Evolutionary conservation across 1,140 invertebrate genomes (phyloP).

Genomic region (Sitodiplosis mosellana): DNA sequence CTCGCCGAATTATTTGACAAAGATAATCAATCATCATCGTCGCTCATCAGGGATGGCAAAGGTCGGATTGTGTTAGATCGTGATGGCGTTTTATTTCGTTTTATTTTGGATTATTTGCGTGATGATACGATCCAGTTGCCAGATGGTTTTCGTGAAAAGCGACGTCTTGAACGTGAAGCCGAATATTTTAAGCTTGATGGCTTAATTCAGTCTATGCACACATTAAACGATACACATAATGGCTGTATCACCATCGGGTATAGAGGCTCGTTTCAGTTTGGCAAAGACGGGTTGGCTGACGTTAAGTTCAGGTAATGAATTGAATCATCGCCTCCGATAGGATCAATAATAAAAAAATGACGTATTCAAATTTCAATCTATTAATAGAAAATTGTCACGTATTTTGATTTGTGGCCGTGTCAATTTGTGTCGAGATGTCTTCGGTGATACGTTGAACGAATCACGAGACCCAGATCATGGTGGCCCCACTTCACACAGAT

Average conservation of each 20-base stretch:
- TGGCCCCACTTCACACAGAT: constrained; percentile 70
- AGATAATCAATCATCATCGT: constrained; percentile 31
- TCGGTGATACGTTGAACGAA: constrained; percentile 94
- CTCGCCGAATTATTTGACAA: constrained; percentile 54
- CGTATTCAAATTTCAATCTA: no score
- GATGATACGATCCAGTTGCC: constrained; percentile 79
- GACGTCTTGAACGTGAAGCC: constrained; percentile 79
- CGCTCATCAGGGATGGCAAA: constrained; percentile 58
- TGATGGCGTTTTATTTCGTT: constrained; percentile 95
- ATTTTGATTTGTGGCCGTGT: constrained; percentile 93
- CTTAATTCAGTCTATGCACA: constrained; percentile 47
- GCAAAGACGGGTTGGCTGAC: constrained; percentile 89
- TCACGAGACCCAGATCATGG: constrained; percentile 95
- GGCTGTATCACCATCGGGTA: constrained; percentile 94
- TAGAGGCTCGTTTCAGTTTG: constrained; percentile 97
- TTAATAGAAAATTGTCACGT: constrained; percentile 85
- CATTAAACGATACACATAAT: constrained; percentile 34
- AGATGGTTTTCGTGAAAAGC: constrained; percentile 87
- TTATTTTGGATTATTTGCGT: constrained; percentile 87
- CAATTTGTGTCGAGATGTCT: constrained; percentile 75
- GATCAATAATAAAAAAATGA: no score
- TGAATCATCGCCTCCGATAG: no score
- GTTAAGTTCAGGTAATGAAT: constrained; percentile 99
- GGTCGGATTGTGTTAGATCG: constrained; percentile 90
- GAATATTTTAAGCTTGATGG: constrained; percentile 62